Percentiles rank a stretch among this genome's conserved stretches.
phyloP scores from a whole-genome alignment of 2,113 vertebrate genomes.

The Campylomormyrus numenius region DNA sequence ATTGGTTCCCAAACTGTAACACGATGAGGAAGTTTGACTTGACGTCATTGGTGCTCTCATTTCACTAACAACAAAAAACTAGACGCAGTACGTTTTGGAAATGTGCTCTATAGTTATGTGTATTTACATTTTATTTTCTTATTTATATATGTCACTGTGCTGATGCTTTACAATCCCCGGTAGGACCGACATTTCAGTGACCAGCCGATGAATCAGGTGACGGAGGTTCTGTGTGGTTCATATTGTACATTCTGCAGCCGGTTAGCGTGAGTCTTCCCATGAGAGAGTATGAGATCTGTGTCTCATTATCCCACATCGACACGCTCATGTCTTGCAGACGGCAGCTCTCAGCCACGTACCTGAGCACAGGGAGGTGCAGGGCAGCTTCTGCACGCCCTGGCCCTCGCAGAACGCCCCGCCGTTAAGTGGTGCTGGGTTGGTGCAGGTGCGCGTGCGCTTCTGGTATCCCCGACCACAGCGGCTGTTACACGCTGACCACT shows the following conservation, averaged over 20 bases:
- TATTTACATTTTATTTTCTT: background rate
- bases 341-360: conserved; percentile 52
- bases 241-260: background rate
- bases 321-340: background rate
- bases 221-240: background rate
- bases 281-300: background rate
- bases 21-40: background rate
- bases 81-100: background rate
- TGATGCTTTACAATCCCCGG: background rate
- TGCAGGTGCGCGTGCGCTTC: conserved; percentile 88
- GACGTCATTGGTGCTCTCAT: background rate
- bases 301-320: background rate
- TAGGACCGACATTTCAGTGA: background rate
- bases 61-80: background rate
- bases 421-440: conserved; percentile 88
- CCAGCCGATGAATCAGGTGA: background rate
- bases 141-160: background rate
- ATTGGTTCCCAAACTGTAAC: background rate
- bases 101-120: background rate
- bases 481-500: conserved; percentile 88
- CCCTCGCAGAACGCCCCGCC: conserved; percentile 87
- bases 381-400: conserved; percentile 80
- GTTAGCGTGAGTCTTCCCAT: background rate
- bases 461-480: conserved; percentile 86
- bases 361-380: conserved; percentile 84